A percentile compares a stretch with the other conserved stretches of the same genome.
Conservation (phyloP, 35 echinoderm and acorn worm species). For the Heliocidaris erythrogramma region DNA sequence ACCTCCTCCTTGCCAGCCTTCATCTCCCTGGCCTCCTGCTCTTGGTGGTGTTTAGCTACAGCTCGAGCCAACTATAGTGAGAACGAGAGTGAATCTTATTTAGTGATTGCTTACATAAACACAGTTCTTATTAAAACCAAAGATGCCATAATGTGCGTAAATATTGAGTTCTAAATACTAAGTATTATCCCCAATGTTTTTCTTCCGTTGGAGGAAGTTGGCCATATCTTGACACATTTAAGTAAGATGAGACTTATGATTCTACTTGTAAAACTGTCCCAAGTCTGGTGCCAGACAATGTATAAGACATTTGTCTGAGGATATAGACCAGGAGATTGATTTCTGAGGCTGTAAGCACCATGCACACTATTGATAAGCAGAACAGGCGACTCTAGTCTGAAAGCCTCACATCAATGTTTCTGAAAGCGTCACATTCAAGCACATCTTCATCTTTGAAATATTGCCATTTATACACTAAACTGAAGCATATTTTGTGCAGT, state of each 20-base stretch:
- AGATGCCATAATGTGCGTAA: background rate
- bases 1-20: constrained; percentile 90
- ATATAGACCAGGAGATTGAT: background rate
- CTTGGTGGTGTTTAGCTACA: constrained; percentile 83
- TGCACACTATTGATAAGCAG: constrained; percentile 29
- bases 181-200: too few species aligned
- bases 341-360: constrained; percentile 49
- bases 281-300: constrained; percentile 1
- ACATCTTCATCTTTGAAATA: too few species aligned
- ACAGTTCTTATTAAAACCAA: too few species aligned
- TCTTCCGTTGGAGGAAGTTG: too few species aligned
- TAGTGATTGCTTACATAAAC: background rate
- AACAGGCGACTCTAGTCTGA: constrained; percentile 2
- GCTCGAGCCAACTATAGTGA: constrained; percentile 74
- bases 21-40: constrained; percentile 78
- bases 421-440: background rate
- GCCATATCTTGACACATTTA: too few species aligned
- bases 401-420: background rate
- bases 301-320: background rate
- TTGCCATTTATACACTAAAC: background rate
- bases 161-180: background rate
- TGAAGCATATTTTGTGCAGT: background rate
- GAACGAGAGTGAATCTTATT: background rate
- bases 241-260: too few species aligned
- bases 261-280: background rate